These are phyloP conservation scores for Merops nubicus DNA, from an alignment of 2,113 vertebrate genomes.

Conservation along the genomic window DNA sequence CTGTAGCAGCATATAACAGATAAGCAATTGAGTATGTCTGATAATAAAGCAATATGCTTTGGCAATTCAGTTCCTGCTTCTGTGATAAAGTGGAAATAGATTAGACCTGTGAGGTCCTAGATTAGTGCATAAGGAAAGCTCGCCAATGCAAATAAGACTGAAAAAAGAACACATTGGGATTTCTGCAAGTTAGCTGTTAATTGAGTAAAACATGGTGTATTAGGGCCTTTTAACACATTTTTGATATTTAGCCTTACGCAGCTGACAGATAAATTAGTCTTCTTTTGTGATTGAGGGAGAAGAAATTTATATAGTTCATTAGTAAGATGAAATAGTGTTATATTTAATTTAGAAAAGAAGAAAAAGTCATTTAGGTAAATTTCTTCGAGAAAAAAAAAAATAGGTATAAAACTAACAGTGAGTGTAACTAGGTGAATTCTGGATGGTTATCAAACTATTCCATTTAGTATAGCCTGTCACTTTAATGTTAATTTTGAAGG, in stretches of 20 bases:
- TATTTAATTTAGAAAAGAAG: neutral
- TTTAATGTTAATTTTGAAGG: neutral
- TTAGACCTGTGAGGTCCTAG: conserved; percentile 70
- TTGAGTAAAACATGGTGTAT: conserved; percentile 74
- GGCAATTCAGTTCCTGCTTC: conserved; percentile 62
- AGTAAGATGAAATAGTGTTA: conserved; percentile 41
- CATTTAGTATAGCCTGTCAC: neutral
- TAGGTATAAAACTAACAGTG: neutral
- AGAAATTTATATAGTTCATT: conserved; percentile 49
- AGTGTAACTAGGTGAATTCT: neutral
- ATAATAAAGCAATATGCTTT: conserved; percentile 52
- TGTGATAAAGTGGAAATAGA: conserved; percentile 74
- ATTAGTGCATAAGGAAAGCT: conserved; percentile 49
- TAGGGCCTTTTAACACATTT: conserved; percentile 74
- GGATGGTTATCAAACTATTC: neutral
- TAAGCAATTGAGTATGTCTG: conserved; percentile 64
- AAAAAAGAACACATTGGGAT: conserved; percentile 75
- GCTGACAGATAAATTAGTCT: conserved; percentile 74
- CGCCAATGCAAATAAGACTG: conserved; percentile 77
- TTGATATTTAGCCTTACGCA: conserved; percentile 65
- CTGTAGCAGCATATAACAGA: conserved; percentile 51
- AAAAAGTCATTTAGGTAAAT: neutral
- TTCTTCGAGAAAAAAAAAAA: too few species aligned
- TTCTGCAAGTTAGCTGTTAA: conserved; percentile 78
- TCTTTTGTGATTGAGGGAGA: conserved; percentile 62